Evolutionary conservation across 53 echinoderm and acorn worm genomes (phyloP).

Genomic region (Mesocentrotus franciscanus): DNA sequence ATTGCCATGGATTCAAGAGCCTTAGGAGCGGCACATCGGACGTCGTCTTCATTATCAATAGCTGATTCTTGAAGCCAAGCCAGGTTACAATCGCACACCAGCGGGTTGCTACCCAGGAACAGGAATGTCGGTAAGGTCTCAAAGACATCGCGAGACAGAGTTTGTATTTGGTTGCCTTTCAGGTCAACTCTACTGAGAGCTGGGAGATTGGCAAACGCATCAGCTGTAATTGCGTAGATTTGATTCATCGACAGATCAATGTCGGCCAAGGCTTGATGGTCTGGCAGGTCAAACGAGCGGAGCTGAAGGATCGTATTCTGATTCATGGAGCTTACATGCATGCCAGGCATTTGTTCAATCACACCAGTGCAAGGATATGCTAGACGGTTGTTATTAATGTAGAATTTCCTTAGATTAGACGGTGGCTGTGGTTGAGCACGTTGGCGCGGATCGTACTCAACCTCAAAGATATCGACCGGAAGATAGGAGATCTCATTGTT

Average conservation of each 20-base stretch:
- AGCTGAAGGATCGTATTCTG: neutral
- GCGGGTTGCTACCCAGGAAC: neutral
- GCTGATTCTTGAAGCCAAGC: neutral
- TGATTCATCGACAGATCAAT: constrained; percentile 15
- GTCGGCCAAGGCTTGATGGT: neutral
- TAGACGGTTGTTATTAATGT: constrained; percentile 24
- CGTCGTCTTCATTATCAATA: neutral
- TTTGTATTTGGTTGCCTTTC: constrained; percentile 14
- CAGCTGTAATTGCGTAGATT: neutral
- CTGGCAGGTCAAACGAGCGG: neutral
- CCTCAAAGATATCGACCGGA: neutral
- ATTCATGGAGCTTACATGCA: neutral
- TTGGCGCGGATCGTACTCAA: constrained; percentile 35
- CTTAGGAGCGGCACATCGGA: neutral
- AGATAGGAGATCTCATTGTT: constrained; percentile 27
- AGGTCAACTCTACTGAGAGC: constrained; percentile 4
- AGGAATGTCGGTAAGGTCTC: neutral
- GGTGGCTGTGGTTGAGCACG: neutral
- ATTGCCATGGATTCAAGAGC: neutral
- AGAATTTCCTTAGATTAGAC: neutral
- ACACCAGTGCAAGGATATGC: neutral
- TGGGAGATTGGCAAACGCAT: constrained; percentile 25
- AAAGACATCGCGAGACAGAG: constrained; percentile 10
- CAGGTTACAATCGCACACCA: constrained; percentile 36
- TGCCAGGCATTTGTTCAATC: neutral